Evolutionary conservation across 2,888 invertebrate genomes (phyloP).

Genomic region (Cistogaster globosa): DNA sequence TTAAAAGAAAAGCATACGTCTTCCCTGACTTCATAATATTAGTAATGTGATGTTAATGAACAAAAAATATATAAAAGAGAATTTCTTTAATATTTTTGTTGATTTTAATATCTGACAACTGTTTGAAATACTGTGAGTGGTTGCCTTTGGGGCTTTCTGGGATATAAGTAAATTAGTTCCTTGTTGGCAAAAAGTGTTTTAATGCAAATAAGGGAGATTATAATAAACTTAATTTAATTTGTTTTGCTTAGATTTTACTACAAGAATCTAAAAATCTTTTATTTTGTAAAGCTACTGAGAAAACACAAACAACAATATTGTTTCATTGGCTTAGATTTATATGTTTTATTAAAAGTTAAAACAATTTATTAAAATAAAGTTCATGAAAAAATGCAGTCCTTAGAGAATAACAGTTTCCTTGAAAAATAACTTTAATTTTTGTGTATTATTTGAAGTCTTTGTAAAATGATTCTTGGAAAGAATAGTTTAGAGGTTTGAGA

Average conservation of each 20-base stretch:
- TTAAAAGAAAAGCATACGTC: neutral
- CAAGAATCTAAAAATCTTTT: neutral
- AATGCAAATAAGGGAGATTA: neutral
- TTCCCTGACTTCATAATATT: constrained; percentile 5
- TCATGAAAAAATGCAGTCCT: too few species aligned
- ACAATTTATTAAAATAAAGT: too few species aligned
- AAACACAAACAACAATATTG: too few species aligned
- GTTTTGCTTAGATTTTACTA: neutral
- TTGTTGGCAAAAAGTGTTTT: neutral
- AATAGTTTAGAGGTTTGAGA: too few species aligned
- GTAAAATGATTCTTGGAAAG: too few species aligned
- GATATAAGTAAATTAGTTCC: constrained; percentile 4
- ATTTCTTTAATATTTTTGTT: constrained; percentile 8
- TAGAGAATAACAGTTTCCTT: too few species aligned
- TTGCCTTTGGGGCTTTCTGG: neutral
- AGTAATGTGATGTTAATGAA: neutral
- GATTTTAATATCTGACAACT: constrained; percentile 9
- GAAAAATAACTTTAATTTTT: too few species aligned
- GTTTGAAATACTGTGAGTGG: neutral
- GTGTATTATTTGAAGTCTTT: too few species aligned
- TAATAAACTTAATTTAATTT: constrained; percentile 28
- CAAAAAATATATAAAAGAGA: constrained; percentile 5
- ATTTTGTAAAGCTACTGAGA: neutral
- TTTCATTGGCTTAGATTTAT: too few species aligned
- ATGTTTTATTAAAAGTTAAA: too few species aligned